Evolutionary conservation across 2,797 vertebrate genomes (phyloP).

Genomic region (Sardinella longiceps): DNA sequence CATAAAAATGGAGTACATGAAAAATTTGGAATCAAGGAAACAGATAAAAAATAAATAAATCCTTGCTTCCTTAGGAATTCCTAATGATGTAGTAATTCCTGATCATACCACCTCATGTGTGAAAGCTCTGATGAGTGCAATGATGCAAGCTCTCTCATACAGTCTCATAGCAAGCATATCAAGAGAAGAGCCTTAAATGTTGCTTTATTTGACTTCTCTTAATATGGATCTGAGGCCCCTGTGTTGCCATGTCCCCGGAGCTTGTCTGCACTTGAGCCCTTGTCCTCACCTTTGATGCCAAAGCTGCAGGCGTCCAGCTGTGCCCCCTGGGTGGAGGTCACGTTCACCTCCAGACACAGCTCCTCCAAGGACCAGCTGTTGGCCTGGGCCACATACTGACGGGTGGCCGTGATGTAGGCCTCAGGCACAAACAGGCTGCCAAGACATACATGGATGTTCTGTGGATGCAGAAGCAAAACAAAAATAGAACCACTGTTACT

Average conservation of each 20-base stretch:
- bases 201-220: not conserved
- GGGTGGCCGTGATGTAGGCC: constrained; percentile 96
- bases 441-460: constrained; percentile 96
- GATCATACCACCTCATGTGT: too few species aligned
- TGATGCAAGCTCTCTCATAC: too few species aligned
- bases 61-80: too few species aligned
- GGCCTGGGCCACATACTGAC: constrained; percentile 95
- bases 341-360: constrained; percentile 92
- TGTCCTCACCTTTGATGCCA: constrained; percentile 87
- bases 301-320: constrained; percentile 96
- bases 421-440: constrained; percentile 96
- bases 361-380: constrained; percentile 99
- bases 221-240: too few species aligned
- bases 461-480: not conserved
- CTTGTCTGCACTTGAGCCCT: not conserved
- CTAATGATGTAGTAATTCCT: too few species aligned
- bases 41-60: too few species aligned
- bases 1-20: too few species aligned
- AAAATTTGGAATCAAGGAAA: too few species aligned
- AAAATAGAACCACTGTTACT: not conserved
- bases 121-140: too few species aligned
- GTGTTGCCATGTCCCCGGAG: too few species aligned
- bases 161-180: not conserved
- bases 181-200: not conserved
- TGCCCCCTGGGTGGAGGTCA: constrained; percentile 86